Percentiles rank a stretch among this genome's conserved stretches.
Evolutionary conservation across 2,797 vertebrate species (phyloP).

Genomic region (Girardinus metallicus): DNA sequence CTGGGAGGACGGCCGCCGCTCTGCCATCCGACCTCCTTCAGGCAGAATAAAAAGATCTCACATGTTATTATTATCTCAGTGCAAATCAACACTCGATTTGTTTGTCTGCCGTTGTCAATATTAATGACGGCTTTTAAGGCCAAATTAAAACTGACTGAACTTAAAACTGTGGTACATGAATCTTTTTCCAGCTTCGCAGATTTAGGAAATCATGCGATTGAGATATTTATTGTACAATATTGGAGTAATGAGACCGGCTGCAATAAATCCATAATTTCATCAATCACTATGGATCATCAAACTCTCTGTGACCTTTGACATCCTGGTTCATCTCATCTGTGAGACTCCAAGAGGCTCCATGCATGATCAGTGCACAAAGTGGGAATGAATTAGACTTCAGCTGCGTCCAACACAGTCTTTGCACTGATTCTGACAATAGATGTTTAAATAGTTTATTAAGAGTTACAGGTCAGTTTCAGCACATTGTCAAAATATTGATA

Average conservation of each 20-base stretch:
- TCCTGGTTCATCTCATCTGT: not conserved
- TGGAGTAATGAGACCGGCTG: not conserved
- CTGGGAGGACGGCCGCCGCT: conserved; percentile 23
- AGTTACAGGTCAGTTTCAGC: not conserved
- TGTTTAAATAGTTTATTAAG: not conserved
- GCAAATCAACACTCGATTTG: not conserved
- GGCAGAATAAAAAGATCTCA: conserved; percentile 11
- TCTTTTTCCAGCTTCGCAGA: not conserved
- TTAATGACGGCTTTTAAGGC: not conserved
- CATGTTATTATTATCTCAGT: not conserved
- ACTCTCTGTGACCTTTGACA: not conserved
- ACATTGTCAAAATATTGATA: not conserved
- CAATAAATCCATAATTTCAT: not conserved
- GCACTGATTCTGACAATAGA: not conserved
- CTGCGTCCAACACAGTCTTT: not conserved
- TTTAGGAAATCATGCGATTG: not conserved
- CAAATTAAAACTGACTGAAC: not conserved
- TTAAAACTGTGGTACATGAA: not conserved
- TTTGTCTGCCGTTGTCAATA: not conserved
- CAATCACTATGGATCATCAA: not conserved
- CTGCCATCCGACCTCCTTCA: conserved; percentile 7
- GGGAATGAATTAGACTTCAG: not conserved
- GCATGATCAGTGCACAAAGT: not conserved
- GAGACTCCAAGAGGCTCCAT: not conserved
- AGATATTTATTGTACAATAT: not conserved